These are phyloP conservation scores for Phthorimaea operculella DNA, from an alignment of 1,140 invertebrate species.

Conservation along the genomic window DNA sequence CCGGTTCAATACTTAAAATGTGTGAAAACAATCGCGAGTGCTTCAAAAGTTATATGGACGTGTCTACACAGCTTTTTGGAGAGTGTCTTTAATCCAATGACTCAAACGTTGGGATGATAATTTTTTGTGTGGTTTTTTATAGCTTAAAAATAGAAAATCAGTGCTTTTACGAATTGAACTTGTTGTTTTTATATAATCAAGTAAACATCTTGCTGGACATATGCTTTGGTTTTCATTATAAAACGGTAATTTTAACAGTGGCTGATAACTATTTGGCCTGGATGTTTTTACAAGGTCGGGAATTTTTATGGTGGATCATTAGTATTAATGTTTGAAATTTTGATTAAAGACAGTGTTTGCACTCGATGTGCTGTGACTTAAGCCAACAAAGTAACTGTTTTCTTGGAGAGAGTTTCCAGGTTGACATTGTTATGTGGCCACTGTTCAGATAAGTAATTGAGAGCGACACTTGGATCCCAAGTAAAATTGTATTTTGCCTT, in stretches of 20 bases:
- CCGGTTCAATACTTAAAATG: too few species aligned
- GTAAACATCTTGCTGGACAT: conserved; percentile 5
- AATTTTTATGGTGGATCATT: not conserved
- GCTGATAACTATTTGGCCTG: not conserved
- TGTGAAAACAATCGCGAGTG: too few species aligned
- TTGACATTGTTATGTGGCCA: not conserved
- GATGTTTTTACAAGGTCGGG: not conserved
- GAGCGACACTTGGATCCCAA: conserved; percentile 5
- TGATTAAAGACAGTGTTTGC: conserved; percentile 5
- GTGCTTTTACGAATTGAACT: not conserved
- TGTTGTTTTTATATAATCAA: conserved; percentile 4
- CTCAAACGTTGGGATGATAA: not conserved
- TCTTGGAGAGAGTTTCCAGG: conserved; percentile 5
- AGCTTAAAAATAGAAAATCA: not conserved
- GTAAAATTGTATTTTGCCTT: conserved; percentile 6
- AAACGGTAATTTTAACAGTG: conserved; percentile 4
- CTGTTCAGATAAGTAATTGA: conserved; percentile 1
- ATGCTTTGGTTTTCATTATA: conserved; percentile 5
- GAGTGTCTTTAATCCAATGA: not conserved
- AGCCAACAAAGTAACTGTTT: conserved; percentile 4
- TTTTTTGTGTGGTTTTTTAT: not conserved
- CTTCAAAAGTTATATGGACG: too few species aligned
- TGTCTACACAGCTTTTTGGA: not conserved
- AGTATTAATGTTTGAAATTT: conserved; percentile 1
- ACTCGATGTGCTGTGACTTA: conserved; percentile 6